Evolutionary conservation across 2,888 invertebrate species (phyloP).

Genomic region (Lacanobia oleracea): DNA sequence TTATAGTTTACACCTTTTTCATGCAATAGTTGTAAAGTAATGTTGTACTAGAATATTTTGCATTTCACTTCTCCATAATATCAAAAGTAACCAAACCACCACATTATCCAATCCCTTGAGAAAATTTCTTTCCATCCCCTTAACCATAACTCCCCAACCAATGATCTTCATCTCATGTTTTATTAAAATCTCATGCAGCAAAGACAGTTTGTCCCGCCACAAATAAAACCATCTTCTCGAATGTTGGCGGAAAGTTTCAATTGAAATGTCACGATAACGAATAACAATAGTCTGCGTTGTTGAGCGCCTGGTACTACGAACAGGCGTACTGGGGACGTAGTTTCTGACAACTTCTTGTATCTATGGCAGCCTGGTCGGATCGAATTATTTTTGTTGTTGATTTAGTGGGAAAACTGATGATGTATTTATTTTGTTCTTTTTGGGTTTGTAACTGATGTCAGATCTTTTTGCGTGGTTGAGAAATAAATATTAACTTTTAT

Average conservation of each 20-base stretch:
- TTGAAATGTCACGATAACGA: slow-evolving; percentile 76
- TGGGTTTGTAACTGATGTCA: too few species aligned
- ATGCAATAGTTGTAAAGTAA: too few species aligned
- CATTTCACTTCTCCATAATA: background rate
- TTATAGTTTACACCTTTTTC: too few species aligned
- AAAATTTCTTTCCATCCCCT: background rate
- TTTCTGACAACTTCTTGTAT: slow-evolving; percentile 56
- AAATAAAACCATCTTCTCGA: slow-evolving; percentile 59
- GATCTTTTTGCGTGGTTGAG: background rate
- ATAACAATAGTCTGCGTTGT: slow-evolving; percentile 68
- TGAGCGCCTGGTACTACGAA: slow-evolving; percentile 41
- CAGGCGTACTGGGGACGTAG: slow-evolving; percentile 19
- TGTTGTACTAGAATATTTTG: too few species aligned
- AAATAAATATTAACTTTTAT: background rate
- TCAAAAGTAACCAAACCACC: background rate
- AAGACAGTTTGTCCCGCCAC: slow-evolving; percentile 51
- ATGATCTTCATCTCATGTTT: slow-evolving; percentile 58
- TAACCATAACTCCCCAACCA: slow-evolving; percentile 33
- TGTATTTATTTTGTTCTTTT: slow-evolving; percentile 9
- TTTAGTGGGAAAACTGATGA: slow-evolving; percentile 25
- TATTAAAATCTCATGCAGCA: slow-evolving; percentile 56
- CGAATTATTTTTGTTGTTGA: slow-evolving; percentile 49
- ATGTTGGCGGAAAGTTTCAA: slow-evolving; percentile 72
- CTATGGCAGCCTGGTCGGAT: slow-evolving; percentile 25
- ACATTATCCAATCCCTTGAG: background rate